A percentile compares a stretch with the other conserved stretches of the same genome.
phyloP scores from a whole-genome alignment of 1,140 invertebrate species.

The Trinorchestia longiramus region DNA sequence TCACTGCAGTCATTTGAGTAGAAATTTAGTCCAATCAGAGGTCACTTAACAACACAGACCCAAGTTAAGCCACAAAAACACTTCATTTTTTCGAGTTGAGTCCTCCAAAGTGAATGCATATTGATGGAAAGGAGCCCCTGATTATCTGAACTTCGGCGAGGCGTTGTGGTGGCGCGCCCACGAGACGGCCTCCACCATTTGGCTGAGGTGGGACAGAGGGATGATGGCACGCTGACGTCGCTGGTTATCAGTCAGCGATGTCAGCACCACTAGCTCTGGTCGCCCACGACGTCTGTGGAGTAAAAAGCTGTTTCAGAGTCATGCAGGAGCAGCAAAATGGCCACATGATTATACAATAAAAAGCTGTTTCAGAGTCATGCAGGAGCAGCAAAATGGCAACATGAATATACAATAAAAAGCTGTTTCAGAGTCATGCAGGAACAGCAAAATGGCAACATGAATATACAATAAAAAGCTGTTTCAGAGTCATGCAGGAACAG shows the following conservation, averaged over 20 bases:
- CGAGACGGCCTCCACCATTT: constrained; percentile 4
- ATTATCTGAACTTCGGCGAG: not conserved
- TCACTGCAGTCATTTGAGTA: not conserved
- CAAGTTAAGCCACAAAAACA: not conserved
- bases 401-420: too few species aligned
- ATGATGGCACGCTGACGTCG: not conserved
- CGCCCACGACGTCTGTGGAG: not conserved
- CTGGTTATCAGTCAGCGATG: constrained; percentile 4
- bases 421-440: not conserved
- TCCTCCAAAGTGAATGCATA: not conserved
- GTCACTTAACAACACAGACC: not conserved
- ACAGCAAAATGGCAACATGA: not conserved
- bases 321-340: not conserved
- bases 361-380: too few species aligned
- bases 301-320: not conserved
- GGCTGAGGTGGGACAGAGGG: constrained; percentile 3
- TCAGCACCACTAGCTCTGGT: constrained; percentile 42
- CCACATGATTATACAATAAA: too few species aligned
- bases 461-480: too few species aligned
- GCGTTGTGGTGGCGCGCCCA: constrained; percentile 38
- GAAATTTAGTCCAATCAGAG: not conserved
- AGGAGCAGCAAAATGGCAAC: not conserved
- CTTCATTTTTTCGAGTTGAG: not conserved
- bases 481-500: not conserved
- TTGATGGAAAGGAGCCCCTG: not conserved